phyloP scores from a whole-genome alignment of 1,140 invertebrate genomes.

The Trichonephila inaurata region DNA sequence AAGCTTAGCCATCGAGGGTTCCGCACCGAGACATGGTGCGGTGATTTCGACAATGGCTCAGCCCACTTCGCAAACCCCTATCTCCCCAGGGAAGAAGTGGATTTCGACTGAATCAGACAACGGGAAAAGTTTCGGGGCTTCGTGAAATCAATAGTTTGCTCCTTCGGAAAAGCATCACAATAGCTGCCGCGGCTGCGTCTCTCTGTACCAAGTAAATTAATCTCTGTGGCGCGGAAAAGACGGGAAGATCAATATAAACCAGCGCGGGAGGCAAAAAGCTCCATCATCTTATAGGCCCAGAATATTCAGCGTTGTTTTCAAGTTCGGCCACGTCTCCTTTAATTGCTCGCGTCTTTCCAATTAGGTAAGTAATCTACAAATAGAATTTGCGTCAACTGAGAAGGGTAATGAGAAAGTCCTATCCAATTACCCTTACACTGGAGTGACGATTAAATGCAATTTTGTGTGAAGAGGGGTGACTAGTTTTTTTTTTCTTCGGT shows the following conservation, averaged over 20 bases:
- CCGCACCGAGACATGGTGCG: neutral
- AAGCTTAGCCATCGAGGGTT: neutral
- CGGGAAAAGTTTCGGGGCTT: neutral
- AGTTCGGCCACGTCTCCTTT: neutral
- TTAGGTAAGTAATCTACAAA: slow-evolving; percentile 27
- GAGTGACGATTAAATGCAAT: neutral
- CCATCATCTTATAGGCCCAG: neutral
- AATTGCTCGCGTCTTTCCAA: slow-evolving; percentile 17
- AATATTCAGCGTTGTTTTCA: slow-evolving; percentile 17
- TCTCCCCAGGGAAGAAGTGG: slow-evolving; percentile 28
- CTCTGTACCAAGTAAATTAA: slow-evolving; percentile 7
- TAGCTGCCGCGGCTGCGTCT: slow-evolving; percentile 5
- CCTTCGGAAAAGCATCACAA: slow-evolving; percentile 3
- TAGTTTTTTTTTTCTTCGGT: neutral
- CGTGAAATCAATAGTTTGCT: slow-evolving; percentile 62
- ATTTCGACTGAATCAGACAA: slow-evolving; percentile 39
- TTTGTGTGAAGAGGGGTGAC: neutral
- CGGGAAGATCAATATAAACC: slow-evolving; percentile 7
- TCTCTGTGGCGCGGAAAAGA: slow-evolving; percentile 6
- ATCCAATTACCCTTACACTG: neutral
- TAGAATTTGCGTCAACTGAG: neutral
- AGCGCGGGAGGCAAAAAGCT: slow-evolving; percentile 5
- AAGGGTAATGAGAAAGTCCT: neutral
- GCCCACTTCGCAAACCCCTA: neutral
- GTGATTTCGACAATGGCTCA: neutral